Evolutionary conservation across 1,140 invertebrate genomes (phyloP).

Genomic region (Bombus confusus): DNA sequence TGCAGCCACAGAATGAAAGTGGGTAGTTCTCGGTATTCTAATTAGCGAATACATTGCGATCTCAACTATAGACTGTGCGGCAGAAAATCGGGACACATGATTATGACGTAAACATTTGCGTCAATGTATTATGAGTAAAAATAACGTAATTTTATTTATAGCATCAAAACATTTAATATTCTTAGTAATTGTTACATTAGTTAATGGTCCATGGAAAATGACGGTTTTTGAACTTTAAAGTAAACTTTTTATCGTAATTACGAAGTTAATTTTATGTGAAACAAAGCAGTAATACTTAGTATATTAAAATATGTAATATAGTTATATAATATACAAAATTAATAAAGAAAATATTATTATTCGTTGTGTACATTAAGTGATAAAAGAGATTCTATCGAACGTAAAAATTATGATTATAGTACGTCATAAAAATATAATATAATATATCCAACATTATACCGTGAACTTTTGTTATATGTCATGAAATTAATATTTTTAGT

Average conservation of each 20-base stretch:
- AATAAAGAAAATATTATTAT: not conserved
- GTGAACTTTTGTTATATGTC: no score
- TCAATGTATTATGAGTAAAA: slow-evolving; percentile 13
- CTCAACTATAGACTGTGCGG: not conserved
- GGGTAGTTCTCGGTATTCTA: not conserved
- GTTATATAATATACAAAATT: not conserved
- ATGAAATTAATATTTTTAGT: no score
- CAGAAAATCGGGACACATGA: not conserved
- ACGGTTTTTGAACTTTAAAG: no score
- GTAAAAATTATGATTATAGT: no score
- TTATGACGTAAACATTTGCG: not conserved
- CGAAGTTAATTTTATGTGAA: not conserved
- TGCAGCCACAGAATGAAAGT: not conserved
- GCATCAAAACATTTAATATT: not conserved
- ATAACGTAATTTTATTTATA: not conserved
- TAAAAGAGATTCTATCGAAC: no score
- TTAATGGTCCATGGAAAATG: not conserved
- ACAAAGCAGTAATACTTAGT: no score
- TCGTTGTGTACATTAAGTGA: no score
- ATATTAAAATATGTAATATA: not conserved
- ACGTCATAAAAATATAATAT: no score
- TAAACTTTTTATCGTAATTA: not conserved
- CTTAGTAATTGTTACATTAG: not conserved
- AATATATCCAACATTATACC: no score
- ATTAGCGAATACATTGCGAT: not conserved